Base-by-base conservation (phyloP, 1,140 invertebrate genomes). In the Dufourea novaeangliae region DNA sequence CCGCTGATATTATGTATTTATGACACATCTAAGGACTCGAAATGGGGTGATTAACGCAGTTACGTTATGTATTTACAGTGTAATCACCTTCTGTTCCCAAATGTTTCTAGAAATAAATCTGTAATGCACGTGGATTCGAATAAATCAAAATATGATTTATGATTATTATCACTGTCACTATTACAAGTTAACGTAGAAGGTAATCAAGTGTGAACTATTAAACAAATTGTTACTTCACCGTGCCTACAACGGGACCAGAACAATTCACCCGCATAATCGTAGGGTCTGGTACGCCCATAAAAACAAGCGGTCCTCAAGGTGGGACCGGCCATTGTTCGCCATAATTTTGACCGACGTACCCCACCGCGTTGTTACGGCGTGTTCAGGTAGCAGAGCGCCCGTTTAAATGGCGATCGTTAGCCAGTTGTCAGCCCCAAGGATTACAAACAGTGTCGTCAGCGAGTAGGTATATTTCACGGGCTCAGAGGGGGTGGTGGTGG, bases 381-480 rank as follows among this genome's bases (percentile, higher is more conserved):
- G 22, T 27, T 52, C 78, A 76, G 64, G 59, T 82, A 80, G 41
- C 52, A 22, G n/a, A 62, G 25, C n/a, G 34, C 17, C 14, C 39
- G 39, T 70, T 72, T 17, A 17, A 39, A 14, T 29, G 29, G 50
- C 29, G 66, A 37, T 37, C 17, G 46, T 34, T 69, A 52, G 57
- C n/a, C 57, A 61, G 37, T 78, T n/a, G 34, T 67, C 44, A 14
- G 25, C 62, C 11, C 12, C 17, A 52, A 67, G 54, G 56, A 67
- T 71, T 67, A 7, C 39, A 63, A 64, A 71, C 46, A 78, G 44
- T 77, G 25, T 32, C 64, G 64, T 76, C 52, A 67, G n/a, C 50
- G 27, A 22, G n/a, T 46, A 63, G 56, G 59, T 63, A 70, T 77
- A 70, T 77, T 76, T 32, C n/a, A 37, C n/a, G 20, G 39, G 54